Base-by-base conservation (phyloP, 1,140 invertebrate genomes). In the Halictus rubicundus region DNA sequence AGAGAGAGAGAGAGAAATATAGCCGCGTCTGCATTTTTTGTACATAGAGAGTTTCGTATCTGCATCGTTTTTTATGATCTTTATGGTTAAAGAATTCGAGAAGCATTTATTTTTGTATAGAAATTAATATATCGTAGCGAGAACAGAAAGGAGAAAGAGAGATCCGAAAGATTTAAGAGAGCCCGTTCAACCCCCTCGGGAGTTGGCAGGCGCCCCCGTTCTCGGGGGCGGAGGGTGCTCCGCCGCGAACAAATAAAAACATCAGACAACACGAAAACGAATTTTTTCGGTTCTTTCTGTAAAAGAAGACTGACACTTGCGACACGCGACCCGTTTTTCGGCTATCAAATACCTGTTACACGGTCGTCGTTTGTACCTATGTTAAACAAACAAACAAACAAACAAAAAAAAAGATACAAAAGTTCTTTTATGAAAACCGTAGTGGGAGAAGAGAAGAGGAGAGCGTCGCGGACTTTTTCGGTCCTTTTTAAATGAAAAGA, bases 101-200 rank as follows among this genome's bases (percentile, higher is more conserved):
- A 87, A 89, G 82, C 82, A 87, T 88, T 90, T 90, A 90, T 90
- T 90, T 90, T 90, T 89, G 83, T 90, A 85, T 81, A 85, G 82
- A 83, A 71, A 81, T 82, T 73, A 74, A 66, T 66, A 66, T 46
- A 66, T 42, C n/a, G 23, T 66, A 66, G 21, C 3, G 39, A 64
- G 54, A 39, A 68, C 37, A 79, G 2, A 27, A 66, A 32, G 42
- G 60, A 46, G 14, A 46, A 46, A 46, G 23, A 75, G 57, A 80
- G 65, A 68, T 65, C 73, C 69, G 82, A 81, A 79, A 63, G 74
- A 64, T 68, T 60, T 2, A 66, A 49, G 63, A 60, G 12, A n/a
- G n/a, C n/a, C 52, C 72, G 64, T 81, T 59, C 59, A 66, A 25
- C 59, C 84, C 81, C 59, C 84, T 80, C 69, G 66, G 14, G 68